A percentile compares a stretch with the other conserved stretches of the same genome.
phyloP scores from a whole-genome alignment of 2,888 invertebrate genomes.

The Athripsodes cinereus region DNA sequence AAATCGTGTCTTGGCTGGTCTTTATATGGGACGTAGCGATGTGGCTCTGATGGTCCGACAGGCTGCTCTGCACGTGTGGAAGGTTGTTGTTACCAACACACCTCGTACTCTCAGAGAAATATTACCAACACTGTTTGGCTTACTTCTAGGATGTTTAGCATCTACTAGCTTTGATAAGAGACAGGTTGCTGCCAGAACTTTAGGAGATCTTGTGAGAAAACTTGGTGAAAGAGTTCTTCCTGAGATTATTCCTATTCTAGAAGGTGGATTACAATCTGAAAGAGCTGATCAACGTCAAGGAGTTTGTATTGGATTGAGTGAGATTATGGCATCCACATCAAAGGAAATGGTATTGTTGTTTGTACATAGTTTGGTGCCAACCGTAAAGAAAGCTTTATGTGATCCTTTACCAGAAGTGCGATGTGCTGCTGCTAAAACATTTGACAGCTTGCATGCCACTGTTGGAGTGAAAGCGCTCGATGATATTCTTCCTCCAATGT shows the following conservation, averaged over 20 bases:
- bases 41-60: slow-evolving; percentile 95
- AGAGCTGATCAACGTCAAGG: slow-evolving; percentile 95
- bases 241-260: slow-evolving; percentile 96
- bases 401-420: slow-evolving; percentile 92
- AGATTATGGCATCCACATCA: slow-evolving; percentile 96
- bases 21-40: slow-evolving; percentile 97
- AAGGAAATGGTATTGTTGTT: slow-evolving; percentile 90
- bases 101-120: slow-evolving; percentile 95
- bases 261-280: slow-evolving; percentile 85
- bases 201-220: slow-evolving; percentile 95
- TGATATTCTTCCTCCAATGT: slow-evolving; percentile 90
- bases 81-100: slow-evolving; percentile 97
- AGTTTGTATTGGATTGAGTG: slow-evolving; percentile 95
- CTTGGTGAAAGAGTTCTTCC: slow-evolving; percentile 95
- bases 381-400: slow-evolving; percentile 89
- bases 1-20: slow-evolving; percentile 86
- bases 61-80: slow-evolving; percentile 98
- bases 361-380: slow-evolving; percentile 83
- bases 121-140: slow-evolving; percentile 85
- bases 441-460: slow-evolving; percentile 91
- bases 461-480: slow-evolving; percentile 92
- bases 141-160: slow-evolving; percentile 89
- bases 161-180: slow-evolving; percentile 95
- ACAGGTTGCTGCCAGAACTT: slow-evolving; percentile 91
- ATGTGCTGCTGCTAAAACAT: slow-evolving; percentile 92